Base-by-base conservation (phyloP, 1,140 invertebrate species). In the Heliconius eleuchia region DNA sequence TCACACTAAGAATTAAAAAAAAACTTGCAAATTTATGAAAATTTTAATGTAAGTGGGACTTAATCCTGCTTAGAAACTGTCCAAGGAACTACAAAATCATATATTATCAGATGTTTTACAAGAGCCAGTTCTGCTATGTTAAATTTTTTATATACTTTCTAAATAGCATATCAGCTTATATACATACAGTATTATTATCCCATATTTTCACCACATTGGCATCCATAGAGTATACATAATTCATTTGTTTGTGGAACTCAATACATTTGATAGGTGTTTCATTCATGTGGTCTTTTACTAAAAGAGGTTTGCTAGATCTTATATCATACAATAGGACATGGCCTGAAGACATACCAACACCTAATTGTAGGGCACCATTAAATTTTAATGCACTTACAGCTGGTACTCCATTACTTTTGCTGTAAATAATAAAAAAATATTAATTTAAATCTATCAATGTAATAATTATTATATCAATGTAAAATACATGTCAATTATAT, bases 251-350 rank as follows among this genome's bases (percentile, higher is more conserved):
- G 90, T 99, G 97, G 87, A 99, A 99, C 73, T 97, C 97, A 71
- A 99, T 95, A 86, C 97, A 96, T 91, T 97, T 98, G 46, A 99
- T 99, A 0, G 99, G 98, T 71, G 98, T 95, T 76, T 97, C 98
- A 95, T 99, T 99, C 95, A 98, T 97, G 85, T 99, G 99, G 95
- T 99, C 99, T 94, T 99, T 99, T 1, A 99, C 95, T 42, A 97
- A 91, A 55, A 98, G 95, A 18, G 99, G 99, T 90, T 98, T 98
- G 84, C 96, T 97, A 7, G 98, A 98, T 81, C 99, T 96, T 74
- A 99, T 97, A 92, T 99, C 99, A 92, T 99, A 99, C 0, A 99
- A 91, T 5, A 99, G 95, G 42, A 99, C 96, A 95, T 99, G 98
- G 0, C 99, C 99, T 71, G 97, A 98, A 1, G 96, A 96, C 66